Percentiles rank a stretch among this genome's conserved stretches.
Evolutionary conservation across 2,888 invertebrate species (phyloP).

Genomic region (Dyspetes luteomarginatus): DNA sequence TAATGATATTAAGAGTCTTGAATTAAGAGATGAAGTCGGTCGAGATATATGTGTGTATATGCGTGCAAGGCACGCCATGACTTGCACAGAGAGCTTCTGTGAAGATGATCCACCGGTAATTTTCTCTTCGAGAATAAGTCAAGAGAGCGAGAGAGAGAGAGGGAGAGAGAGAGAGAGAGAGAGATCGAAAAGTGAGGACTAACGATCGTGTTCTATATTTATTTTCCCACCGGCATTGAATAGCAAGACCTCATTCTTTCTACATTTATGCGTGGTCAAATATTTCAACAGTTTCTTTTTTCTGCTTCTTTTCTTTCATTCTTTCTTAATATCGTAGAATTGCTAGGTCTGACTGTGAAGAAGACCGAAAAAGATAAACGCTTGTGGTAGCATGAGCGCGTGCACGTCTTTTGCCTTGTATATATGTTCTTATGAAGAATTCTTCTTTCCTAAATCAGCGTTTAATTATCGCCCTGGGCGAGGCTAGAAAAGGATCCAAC

Average conservation of each 20-base stretch:
- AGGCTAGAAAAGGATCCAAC: slow-evolving; percentile 37
- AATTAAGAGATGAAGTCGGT: slow-evolving; percentile 44
- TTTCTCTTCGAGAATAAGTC: slow-evolving; percentile 38
- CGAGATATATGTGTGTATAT: slow-evolving; percentile 5
- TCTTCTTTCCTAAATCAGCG: slow-evolving; percentile 61
- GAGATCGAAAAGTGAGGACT: slow-evolving; percentile 40
- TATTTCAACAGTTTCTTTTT: slow-evolving; percentile 25
- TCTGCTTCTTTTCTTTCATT: background rate
- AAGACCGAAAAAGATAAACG: slow-evolving; percentile 44
- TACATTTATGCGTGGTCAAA: slow-evolving; percentile 24
- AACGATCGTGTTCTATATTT: slow-evolving; percentile 47
- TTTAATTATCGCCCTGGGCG: slow-evolving; percentile 66
- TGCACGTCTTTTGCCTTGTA: slow-evolving; percentile 4
- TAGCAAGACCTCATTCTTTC: slow-evolving; percentile 22
- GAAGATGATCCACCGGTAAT: slow-evolving; percentile 53
- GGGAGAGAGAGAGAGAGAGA: background rate
- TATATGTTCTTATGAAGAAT: slow-evolving; percentile 42
- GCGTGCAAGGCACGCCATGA: slow-evolving; percentile 67
- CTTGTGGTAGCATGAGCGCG: slow-evolving; percentile 19
- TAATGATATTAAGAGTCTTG: slow-evolving; percentile 75
- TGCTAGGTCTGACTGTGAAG: slow-evolving; percentile 33
- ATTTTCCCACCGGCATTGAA: slow-evolving; percentile 19
- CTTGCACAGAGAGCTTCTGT: slow-evolving; percentile 72
- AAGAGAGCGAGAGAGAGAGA: background rate
- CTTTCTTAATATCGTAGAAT: slow-evolving; percentile 55